Evolutionary conservation across 37 sponge, comb jelly and placozoan species (phyloP).

Genomic region (Hexactinellida sp.): DNA sequence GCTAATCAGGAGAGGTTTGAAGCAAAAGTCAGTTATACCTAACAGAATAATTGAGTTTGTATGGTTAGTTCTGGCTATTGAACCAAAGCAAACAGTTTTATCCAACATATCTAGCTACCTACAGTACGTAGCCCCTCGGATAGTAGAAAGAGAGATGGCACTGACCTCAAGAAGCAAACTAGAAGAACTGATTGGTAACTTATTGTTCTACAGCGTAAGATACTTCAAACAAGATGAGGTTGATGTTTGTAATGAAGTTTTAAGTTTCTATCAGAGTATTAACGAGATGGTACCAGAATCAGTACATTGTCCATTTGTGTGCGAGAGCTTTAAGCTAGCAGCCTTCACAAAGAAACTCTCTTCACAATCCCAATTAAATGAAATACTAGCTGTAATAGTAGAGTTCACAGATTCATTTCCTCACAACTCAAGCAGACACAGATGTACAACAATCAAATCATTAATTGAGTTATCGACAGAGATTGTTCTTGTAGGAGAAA

Average conservation of each 20-base stretch:
- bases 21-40: not conserved
- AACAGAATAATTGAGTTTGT: not conserved
- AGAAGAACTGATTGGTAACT: not conserved
- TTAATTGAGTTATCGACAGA: not conserved
- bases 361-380: not conserved
- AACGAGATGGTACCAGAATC: not conserved
- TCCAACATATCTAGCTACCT: not conserved
- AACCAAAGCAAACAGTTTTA: not conserved
- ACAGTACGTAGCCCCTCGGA: not conserved
- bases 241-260: not conserved
- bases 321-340: not conserved
- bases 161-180: not conserved
- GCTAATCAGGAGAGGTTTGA: not conserved
- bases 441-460: not conserved
- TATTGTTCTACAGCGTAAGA: not conserved
- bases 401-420: not conserved
- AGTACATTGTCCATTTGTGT: not conserved
- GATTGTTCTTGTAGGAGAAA: not conserved
- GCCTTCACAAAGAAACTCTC: not conserved
- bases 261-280: not conserved
- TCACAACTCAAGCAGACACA: not conserved
- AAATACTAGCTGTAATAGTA: not conserved
- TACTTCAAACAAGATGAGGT: not conserved
- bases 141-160: not conserved
- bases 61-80: not conserved